Evolutionary conservation across 2,888 invertebrate species (phyloP).

Genomic region (Tinea trinotella): DNA sequence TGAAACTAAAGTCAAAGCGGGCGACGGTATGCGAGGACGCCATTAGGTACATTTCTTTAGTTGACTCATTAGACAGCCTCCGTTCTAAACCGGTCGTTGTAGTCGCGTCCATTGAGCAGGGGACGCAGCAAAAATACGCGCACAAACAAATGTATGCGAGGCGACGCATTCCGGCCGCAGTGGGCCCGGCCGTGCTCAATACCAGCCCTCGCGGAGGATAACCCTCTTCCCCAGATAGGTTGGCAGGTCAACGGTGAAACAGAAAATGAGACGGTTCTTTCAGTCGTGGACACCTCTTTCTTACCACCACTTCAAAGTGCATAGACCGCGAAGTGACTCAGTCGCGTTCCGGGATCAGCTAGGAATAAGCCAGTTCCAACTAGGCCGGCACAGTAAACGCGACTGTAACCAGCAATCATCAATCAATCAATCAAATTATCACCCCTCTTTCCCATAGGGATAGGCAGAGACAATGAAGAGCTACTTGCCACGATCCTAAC

Average conservation of each 20-base stretch:
- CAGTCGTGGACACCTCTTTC: background rate
- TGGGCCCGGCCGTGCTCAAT: conserved; percentile 29
- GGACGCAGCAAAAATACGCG: conserved; percentile 20
- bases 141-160: conserved; percentile 10
- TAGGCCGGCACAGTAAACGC: no score
- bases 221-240: conserved; percentile 35
- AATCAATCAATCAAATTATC: no score
- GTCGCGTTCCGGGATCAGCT: no score
- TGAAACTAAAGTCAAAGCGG: conserved; percentile 7
- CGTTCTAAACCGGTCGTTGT: conserved; percentile 20
- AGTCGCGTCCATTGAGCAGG: conserved; percentile 20
- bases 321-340: no score
- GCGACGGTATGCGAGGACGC: conserved; percentile 18
- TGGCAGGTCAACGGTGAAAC: background rate
- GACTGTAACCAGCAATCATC: no score
- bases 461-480: conserved; percentile 30
- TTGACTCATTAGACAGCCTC: conserved; percentile 21
- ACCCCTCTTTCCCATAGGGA: no score
- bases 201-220: conserved; percentile 29
- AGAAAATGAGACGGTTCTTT: conserved; percentile 17
- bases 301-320: no score
- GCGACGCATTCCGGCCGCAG: conserved; percentile 19
- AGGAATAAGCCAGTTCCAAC: no score
- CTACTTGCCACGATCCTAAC: no score
- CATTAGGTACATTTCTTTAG: conserved; percentile 20